Conservation (phyloP, 2,888 invertebrate genomes). For the Pristionchus japonicus region DNA sequence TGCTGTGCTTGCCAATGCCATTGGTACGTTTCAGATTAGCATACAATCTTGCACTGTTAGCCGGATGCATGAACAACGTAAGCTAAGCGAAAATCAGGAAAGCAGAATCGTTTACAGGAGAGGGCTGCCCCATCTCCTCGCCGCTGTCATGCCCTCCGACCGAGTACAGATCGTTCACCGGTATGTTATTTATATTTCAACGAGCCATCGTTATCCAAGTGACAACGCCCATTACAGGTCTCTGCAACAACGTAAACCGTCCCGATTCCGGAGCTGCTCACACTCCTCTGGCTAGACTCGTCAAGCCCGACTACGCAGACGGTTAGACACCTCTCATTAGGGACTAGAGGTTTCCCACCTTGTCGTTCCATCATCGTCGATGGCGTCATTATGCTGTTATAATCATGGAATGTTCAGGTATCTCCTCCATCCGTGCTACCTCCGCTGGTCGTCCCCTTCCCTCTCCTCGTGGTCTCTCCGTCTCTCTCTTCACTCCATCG, state of each 20-base stretch:
- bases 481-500: conserved; percentile 59
- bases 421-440: conserved; percentile 53
- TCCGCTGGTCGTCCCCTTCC: conserved; percentile 54
- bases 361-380: too few relatives aligned
- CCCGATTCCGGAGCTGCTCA: conserved; percentile 73
- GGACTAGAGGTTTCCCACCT: too few relatives aligned
- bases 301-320: conserved; percentile 73
- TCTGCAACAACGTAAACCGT: conserved; percentile 74
- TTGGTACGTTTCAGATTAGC: conserved; percentile 58
- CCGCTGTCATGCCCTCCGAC: conserved; percentile 31
- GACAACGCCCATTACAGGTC: conserved; percentile 60
- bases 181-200: not conserved
- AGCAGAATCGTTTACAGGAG: conserved; percentile 14
- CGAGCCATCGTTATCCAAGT: too few relatives aligned
- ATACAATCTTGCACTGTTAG: too few relatives aligned
- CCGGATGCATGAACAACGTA: too few relatives aligned
- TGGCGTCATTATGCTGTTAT: too few relatives aligned
- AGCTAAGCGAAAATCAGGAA: too few relatives aligned
- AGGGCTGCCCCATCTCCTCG: conserved; percentile 36
- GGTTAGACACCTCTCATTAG: conserved; percentile 52
- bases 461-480: conserved; percentile 59
- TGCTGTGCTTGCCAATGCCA: conserved; percentile 60
- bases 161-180: conserved; percentile 41
- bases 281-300: conserved; percentile 69
- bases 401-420: not conserved